These are phyloP conservation scores for Philereme transversata DNA, from an alignment of 2,888 invertebrate species.

Conservation along the genomic window DNA sequence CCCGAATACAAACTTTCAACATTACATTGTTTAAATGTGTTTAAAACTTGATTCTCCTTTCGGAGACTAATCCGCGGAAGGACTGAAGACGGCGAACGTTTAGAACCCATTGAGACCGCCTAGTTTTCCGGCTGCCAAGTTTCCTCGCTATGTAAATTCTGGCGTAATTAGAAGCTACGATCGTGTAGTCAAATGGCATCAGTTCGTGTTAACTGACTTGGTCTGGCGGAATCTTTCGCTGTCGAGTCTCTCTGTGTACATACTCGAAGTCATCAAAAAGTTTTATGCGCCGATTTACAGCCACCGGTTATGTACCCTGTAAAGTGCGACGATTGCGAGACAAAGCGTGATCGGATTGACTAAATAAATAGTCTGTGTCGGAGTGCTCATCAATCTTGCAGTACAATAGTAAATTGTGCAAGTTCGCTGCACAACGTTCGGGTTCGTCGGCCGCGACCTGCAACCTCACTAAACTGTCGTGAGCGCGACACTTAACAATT, in stretches of 20 bases:
- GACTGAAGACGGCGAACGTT: constrained; percentile 45
- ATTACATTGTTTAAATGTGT: constrained; percentile 34
- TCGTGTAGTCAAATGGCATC: constrained; percentile 60
- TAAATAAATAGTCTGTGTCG: constrained; percentile 77
- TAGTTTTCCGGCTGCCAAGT: constrained; percentile 67
- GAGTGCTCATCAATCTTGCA: constrained; percentile 77
- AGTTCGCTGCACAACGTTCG: constrained; percentile 59
- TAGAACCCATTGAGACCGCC: constrained; percentile 53
- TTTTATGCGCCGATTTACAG: constrained; percentile 70
- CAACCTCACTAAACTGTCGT: constrained; percentile 76
- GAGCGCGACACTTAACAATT: constrained; percentile 76
- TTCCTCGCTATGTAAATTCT: constrained; percentile 67
- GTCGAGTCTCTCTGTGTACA: constrained; percentile 36
- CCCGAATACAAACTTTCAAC: constrained; percentile 43
- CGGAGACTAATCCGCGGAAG: constrained; percentile 28
- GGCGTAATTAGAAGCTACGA: constrained; percentile 66
- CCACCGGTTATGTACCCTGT: constrained; percentile 65
- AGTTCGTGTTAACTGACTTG: constrained; percentile 58
- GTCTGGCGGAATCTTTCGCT: constrained; percentile 52
- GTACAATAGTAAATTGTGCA: constrained; percentile 74
- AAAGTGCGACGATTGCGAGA: constrained; percentile 75
- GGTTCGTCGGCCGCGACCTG: constrained; percentile 75
- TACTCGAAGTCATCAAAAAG: constrained; percentile 50
- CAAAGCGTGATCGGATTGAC: constrained; percentile 79
- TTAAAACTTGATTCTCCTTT: constrained; percentile 33